These are phyloP conservation scores for Brachypterus glaber DNA, from an alignment of 2,888 invertebrate genomes.

Conservation along the genomic window DNA sequence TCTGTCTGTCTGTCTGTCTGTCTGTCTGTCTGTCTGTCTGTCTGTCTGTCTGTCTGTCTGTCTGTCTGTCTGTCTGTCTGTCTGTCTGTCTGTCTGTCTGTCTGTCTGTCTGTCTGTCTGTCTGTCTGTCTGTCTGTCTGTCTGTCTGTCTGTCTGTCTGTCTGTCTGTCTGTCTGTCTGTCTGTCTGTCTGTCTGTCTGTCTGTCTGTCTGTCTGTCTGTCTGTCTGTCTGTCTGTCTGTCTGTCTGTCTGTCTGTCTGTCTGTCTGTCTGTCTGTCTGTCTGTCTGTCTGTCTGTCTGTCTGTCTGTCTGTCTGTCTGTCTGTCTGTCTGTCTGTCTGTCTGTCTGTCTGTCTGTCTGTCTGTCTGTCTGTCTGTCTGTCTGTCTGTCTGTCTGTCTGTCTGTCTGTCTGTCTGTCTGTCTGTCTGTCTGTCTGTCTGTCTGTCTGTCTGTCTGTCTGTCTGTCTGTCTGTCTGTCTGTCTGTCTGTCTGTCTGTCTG, in stretches of 20 bases:
- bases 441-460: conserved; percentile 21
- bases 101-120: conserved; percentile 14
- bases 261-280: conserved; percentile 20
- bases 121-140: conserved; percentile 20
- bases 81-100: conserved; percentile 15
- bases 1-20: conserved; percentile 14
- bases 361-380: conserved; percentile 20
- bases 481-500: conserved; percentile 6
- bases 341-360: conserved; percentile 20
- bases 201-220: conserved; percentile 35
- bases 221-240: conserved; percentile 20
- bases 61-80: conserved; percentile 15
- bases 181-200: conserved; percentile 21
- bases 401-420: conserved; percentile 21
- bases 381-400: conserved; percentile 20
- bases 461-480: conserved; percentile 12
- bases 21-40: conserved; percentile 14
- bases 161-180: conserved; percentile 21
- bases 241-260: conserved; percentile 19
- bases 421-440: conserved; percentile 20
- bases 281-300: conserved; percentile 20
- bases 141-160: conserved; percentile 21
- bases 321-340: conserved; percentile 20
- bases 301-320: conserved; percentile 20
- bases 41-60: conserved; percentile 15